phyloP scores from a whole-genome alignment of 2,113 vertebrate genomes.

The Todiramphus saurophagus region DNA sequence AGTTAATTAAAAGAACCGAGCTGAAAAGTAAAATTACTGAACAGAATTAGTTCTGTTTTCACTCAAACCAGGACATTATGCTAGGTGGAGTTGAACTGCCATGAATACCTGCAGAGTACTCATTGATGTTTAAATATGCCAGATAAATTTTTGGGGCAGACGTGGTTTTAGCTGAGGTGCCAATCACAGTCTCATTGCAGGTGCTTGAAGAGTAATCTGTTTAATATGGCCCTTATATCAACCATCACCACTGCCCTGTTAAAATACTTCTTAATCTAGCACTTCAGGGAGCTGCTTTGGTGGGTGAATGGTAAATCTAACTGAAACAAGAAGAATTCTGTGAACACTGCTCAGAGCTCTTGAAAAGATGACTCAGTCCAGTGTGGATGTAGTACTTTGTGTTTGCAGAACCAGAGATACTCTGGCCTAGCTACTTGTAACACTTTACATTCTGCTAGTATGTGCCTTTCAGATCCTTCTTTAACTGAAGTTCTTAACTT shows the following conservation, averaged over 20 bases:
- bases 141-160: not conserved
- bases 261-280: not conserved
- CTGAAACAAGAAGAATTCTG: not conserved
- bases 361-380: not conserved
- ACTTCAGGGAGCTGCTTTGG: not conserved
- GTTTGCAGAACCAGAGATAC: not conserved
- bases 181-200: not conserved
- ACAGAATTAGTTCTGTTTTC: too few species aligned
- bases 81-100: not conserved
- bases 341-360: not conserved
- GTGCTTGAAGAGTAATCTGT: not conserved
- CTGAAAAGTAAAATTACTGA: too few species aligned
- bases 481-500: not conserved
- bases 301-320: not conserved
- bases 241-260: not conserved
- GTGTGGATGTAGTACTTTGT: not conserved
- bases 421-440: not conserved
- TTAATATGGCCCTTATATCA: not conserved
- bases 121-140: not conserved
- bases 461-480: not conserved
- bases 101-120: not conserved
- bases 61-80: not conserved
- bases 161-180: not conserved
- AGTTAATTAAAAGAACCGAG: too few species aligned
- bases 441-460: fast-evolving